A percentile compares a stretch with the other conserved stretches of the same genome.
phyloP scores from a whole-genome alignment of 2,888 invertebrate species.

The Deilephila porcellus region DNA sequence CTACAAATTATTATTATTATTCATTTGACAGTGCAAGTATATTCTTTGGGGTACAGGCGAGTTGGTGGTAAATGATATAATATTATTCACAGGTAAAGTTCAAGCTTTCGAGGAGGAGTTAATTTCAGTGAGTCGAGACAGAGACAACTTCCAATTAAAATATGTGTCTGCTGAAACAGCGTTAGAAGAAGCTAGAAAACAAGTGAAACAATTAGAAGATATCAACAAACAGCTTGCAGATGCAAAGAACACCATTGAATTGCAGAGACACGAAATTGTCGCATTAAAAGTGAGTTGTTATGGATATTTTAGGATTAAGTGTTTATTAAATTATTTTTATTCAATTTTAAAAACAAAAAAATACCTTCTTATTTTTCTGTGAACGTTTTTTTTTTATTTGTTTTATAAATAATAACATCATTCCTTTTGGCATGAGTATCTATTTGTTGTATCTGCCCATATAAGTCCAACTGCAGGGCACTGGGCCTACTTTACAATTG shows the following conservation, averaged over 20 bases:
- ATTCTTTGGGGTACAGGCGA: too few species aligned
- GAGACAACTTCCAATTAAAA: conserved; percentile 76
- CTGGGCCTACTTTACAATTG: too few species aligned
- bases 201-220: conserved; percentile 83
- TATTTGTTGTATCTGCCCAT: too few species aligned
- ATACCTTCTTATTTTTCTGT: too few species aligned
- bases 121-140: conserved; percentile 74
- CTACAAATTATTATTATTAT: too few species aligned
- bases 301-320: background rate
- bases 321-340: too few species aligned
- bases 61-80: background rate
- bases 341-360: too few species aligned
- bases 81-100: conserved; percentile 63
- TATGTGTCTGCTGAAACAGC: conserved; percentile 80
- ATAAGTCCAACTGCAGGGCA: too few species aligned
- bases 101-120: conserved; percentile 80
- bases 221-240: conserved; percentile 73
- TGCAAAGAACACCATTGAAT: conserved; percentile 72
- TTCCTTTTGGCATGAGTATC: too few species aligned
- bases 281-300: conserved; percentile 68
- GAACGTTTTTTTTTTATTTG: too few species aligned
- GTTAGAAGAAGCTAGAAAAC: conserved; percentile 82
- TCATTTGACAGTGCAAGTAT: too few species aligned
- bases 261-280: conserved; percentile 74
- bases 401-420: too few species aligned